Evolutionary conservation across 2,113 vertebrate species (phyloP).

Genomic region (Esox niger): DNA sequence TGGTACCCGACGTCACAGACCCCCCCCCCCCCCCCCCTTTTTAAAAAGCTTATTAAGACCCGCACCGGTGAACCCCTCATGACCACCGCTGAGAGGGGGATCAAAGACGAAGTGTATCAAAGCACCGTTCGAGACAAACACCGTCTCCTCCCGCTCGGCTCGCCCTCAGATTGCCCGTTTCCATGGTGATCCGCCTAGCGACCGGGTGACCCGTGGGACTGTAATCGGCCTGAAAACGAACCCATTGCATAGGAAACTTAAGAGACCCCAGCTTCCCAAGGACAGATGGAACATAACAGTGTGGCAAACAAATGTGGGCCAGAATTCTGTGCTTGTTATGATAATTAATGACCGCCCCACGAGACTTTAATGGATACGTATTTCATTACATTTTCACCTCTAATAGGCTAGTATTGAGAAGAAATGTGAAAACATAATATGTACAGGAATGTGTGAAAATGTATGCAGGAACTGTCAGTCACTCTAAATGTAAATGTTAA

Average conservation of each 20-base stretch:
- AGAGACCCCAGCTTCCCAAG: conserved; percentile 7
- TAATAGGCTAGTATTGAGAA: too few species aligned
- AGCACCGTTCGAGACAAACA: conserved; percentile 30
- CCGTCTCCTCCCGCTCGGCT: conserved; percentile 3
- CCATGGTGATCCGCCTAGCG: conserved; percentile 54
- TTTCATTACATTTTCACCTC: background rate
- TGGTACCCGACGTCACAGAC: background rate
- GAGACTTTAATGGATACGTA: background rate
- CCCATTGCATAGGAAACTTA: background rate
- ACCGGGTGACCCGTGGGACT: conserved; percentile 43
- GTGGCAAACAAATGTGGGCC: background rate
- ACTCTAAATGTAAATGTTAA: too few species aligned
- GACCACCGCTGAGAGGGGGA: background rate
- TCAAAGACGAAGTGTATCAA: conserved; percentile 25
- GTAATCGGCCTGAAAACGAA: conserved; percentile 26
- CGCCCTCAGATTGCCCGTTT: conserved; percentile 55
- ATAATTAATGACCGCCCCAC: background rate
- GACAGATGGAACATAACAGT: conserved; percentile 19
- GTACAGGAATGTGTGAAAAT: too few species aligned
- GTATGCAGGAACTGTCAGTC: too few species aligned
- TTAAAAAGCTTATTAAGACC: background rate
- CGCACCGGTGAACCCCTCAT: background rate
- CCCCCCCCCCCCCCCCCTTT: too few species aligned
- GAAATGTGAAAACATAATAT: background rate
- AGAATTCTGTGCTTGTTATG: background rate